Conservation (phyloP, 1,140 invertebrate genomes). For the Trissolcus basalis region DNA sequence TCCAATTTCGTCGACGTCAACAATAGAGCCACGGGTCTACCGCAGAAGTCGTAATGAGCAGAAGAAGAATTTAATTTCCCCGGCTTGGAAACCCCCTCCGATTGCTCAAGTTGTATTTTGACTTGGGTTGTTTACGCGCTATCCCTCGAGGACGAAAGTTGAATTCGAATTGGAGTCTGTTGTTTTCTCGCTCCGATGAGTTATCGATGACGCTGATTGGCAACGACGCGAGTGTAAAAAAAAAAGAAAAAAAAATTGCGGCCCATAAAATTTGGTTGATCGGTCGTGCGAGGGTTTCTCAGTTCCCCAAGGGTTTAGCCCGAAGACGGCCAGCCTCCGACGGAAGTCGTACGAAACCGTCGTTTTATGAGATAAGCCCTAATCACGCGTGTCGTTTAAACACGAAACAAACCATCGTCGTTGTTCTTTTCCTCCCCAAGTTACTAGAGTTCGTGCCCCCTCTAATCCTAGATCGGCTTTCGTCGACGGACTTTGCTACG, state of each 20-base stretch:
- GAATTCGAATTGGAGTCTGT: neutral
- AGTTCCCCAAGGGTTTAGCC: neutral
- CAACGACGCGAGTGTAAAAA: neutral
- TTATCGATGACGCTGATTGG: no score
- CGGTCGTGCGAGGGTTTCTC: neutral
- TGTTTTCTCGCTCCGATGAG: no score
- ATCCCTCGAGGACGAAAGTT: slow-evolving; percentile 2
- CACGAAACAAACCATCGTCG: slow-evolving; percentile 56
- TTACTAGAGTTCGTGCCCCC: slow-evolving; percentile 48
- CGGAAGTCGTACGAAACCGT: slow-evolving; percentile 35
- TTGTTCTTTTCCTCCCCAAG: slow-evolving; percentile 32
- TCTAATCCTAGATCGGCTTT: slow-evolving; percentile 61
- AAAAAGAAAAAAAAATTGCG: neutral
- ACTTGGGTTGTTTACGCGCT: slow-evolving; percentile 10
- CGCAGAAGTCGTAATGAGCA: slow-evolving; percentile 24
- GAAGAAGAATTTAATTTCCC: slow-evolving; percentile 25
- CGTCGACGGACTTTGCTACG: slow-evolving; percentile 42
- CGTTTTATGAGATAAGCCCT: slow-evolving; percentile 41
- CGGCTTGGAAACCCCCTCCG: neutral
- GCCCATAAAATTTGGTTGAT: neutral
- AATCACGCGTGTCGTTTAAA: slow-evolving; percentile 56
- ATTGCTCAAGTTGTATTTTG: slow-evolving; percentile 8
- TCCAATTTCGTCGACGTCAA: slow-evolving; percentile 1
- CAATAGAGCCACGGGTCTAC: neutral
- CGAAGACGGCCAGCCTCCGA: neutral